Evolutionary conservation across 2,797 vertebrate species (phyloP), one percentile per base, ranked within the genome.

Genomic region (Pangasius sanitwongsei): DNA sequence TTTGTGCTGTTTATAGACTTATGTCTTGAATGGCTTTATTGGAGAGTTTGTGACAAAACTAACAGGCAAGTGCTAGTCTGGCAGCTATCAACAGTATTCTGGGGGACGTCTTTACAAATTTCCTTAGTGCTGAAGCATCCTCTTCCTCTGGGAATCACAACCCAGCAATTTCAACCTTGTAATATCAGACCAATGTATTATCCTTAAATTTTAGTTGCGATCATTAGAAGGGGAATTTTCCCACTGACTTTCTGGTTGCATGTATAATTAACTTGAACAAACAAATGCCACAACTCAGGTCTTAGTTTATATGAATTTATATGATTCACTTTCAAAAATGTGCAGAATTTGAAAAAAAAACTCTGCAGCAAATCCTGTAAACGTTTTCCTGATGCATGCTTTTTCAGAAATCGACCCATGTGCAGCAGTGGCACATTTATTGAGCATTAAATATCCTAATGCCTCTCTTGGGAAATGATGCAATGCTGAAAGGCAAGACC

Each of bases 371-470:
- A 37, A 70, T 6, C 44, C 44, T 28, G 34, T 16, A 85, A 20
- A 67, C 7, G 61, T 80, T 53, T 59, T n/a, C 18, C 20, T 23
- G 44, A 50, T 61, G 6, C 11, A 44, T 55, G 6, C 8, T 8
- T 25, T 61, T 31, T 34, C 57, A 72, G 74, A 53, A 67, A 65
- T 63, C 55, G 4, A 87, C 31, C 59, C 57, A 74, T 88, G 84
- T 81, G 44, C 12, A 28, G 55, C 88, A 82, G 75, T 85, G 23
- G 31, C 31, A 37, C 83, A 82, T 93, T 93, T 93, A 92, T 91
- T 90, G 89, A 89, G 80, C 84, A 85, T 92, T 92, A 92, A 55
- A 87, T 86, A 87, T 92, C 65, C 75, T 91, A 86, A 93, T 87
- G 78, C 87, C 89, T 85, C 91, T 59, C 67, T 83, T 53, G 85